These are phyloP conservation scores for Lepidurus apus DNA, from an alignment of 1,140 invertebrate species.

Conservation along the genomic window DNA sequence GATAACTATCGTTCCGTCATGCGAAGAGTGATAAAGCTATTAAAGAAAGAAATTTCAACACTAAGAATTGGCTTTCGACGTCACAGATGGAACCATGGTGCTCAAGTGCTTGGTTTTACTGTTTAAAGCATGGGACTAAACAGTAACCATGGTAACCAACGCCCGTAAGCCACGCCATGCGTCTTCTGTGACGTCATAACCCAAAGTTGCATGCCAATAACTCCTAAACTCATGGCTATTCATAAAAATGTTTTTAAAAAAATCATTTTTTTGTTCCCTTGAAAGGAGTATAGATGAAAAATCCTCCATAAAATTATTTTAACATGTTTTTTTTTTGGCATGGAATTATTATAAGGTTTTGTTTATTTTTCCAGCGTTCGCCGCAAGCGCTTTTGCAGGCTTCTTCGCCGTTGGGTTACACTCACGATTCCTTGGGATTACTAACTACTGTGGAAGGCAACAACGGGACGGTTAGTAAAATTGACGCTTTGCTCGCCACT, in stretches of 20 bases:
- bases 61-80: too few species aligned
- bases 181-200: neutral
- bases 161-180: neutral
- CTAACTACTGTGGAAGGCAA: slow-evolving; percentile 17
- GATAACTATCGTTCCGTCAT: too few species aligned
- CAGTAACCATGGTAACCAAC: too few species aligned
- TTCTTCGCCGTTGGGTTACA: neutral
- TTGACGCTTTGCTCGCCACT: slow-evolving; percentile 3
- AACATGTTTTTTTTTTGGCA: too few species aligned
- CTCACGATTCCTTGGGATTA: slow-evolving; percentile 14
- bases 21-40: too few species aligned
- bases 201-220: neutral
- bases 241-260: too few species aligned
- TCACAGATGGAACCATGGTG: too few species aligned
- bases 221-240: neutral
- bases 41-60: too few species aligned
- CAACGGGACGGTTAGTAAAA: slow-evolving; percentile 13
- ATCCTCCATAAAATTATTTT: neutral
- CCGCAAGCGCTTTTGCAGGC: slow-evolving; percentile 12
- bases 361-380: neutral
- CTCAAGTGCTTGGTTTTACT: too few species aligned
- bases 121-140: too few species aligned
- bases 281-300: neutral
- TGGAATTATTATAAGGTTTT: neutral
- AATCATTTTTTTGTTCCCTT: neutral